These are phyloP conservation scores for Girardinus metallicus DNA, from an alignment of 2,797 vertebrate genomes.

Conservation along the genomic window DNA sequence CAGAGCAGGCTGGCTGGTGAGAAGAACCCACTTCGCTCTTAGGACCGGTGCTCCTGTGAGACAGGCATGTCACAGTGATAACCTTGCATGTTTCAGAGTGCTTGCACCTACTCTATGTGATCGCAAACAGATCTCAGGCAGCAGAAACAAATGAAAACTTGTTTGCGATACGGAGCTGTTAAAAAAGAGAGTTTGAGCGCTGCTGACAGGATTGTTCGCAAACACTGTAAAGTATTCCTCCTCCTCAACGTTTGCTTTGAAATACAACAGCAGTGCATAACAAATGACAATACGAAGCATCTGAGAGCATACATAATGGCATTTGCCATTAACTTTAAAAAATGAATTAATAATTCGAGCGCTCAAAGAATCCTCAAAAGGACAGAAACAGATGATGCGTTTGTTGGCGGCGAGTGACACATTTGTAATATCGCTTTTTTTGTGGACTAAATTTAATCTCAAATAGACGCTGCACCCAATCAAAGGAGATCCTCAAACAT, in stretches of 20 bases:
- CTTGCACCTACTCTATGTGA: constrained; percentile 52
- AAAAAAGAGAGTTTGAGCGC: constrained; percentile 34
- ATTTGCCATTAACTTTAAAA: constrained; percentile 75
- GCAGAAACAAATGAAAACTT: constrained; percentile 46
- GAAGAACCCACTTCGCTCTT: constrained; percentile 55
- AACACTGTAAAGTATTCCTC: constrained; percentile 39
- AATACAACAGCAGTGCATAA: constrained; percentile 52
- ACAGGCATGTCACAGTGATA: constrained; percentile 79
- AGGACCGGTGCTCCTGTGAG: constrained; percentile 64
- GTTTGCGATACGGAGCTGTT: constrained; percentile 51
- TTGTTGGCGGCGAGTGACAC: constrained; percentile 76
- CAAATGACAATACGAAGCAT: constrained; percentile 67
- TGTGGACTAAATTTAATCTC: constrained; percentile 73
- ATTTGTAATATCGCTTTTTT: constrained; percentile 77
- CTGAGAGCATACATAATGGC: constrained; percentile 73
- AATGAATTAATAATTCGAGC: constrained; percentile 71
- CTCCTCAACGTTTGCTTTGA: constrained; percentile 71
- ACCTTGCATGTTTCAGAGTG: constrained; percentile 51
- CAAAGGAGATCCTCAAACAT: constrained; percentile 78
- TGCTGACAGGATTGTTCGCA: constrained; percentile 48
- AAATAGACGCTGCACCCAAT: constrained; percentile 72
- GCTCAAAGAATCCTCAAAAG: constrained; percentile 76
- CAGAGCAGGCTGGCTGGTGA: constrained; percentile 66
- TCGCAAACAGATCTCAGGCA: constrained; percentile 37
- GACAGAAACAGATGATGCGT: constrained; percentile 69